phyloP scores from a whole-genome alignment of 2,888 invertebrate genomes.

The Herminia tarsipennalis region DNA sequence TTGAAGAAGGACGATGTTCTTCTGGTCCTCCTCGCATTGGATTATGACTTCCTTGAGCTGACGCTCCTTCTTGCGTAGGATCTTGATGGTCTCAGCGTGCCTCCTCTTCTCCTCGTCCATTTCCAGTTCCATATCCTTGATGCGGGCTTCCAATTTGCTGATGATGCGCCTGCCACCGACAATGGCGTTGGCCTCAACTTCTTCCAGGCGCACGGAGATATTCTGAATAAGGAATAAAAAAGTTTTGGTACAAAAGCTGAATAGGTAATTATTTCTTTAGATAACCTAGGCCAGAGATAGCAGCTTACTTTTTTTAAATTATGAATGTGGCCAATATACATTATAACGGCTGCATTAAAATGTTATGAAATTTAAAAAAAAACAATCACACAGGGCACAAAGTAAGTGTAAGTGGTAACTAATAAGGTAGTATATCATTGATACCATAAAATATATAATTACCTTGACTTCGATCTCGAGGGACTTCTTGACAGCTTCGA shows the following conservation, averaged over 20 bases:
- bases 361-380: too few species aligned
- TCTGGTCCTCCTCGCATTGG: slow-evolving; percentile 98
- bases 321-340: too few species aligned
- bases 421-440: neutral
- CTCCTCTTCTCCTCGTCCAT: slow-evolving; percentile 98
- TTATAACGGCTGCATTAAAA: too few species aligned
- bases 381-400: too few species aligned
- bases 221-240: slow-evolving; percentile 79
- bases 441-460: slow-evolving; percentile 8
- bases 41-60: slow-evolving; percentile 97
- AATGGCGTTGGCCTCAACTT: slow-evolving; percentile 98
- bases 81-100: slow-evolving; percentile 98
- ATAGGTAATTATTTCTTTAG: too few species aligned
- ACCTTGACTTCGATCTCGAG: slow-evolving; percentile 98
- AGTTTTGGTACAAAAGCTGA: too few species aligned
- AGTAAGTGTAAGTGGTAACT: neutral
- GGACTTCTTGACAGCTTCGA: slow-evolving; percentile 98
- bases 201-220: slow-evolving; percentile 96
- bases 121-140: slow-evolving; percentile 97
- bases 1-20: slow-evolving; percentile 96
- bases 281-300: too few species aligned
- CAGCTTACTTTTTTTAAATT: too few species aligned
- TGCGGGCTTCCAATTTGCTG: slow-evolving; percentile 98
- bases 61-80: slow-evolving; percentile 99
- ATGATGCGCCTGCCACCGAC: slow-evolving; percentile 98